phyloP scores from a whole-genome alignment of 2,113 vertebrate species.

The Rhinoptilus africanus region DNA sequence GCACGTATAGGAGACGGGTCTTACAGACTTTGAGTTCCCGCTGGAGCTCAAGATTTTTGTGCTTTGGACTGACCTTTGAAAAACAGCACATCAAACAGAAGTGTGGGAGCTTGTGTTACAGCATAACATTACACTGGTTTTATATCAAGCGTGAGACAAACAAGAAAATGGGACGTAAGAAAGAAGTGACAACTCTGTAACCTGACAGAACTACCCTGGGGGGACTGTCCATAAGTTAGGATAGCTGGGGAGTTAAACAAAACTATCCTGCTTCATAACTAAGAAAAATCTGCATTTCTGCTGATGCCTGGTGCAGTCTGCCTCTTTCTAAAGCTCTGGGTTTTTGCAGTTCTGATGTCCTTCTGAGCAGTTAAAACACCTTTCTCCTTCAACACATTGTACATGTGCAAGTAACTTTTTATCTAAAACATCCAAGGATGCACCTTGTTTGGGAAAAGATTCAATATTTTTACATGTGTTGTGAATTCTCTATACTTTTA shows the following conservation, averaged over 20 bases:
- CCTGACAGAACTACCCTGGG: neutral
- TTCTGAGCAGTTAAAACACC: neutral
- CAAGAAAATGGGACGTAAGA: neutral
- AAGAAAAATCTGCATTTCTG: neutral
- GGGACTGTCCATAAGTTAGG: neutral
- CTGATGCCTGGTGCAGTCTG: neutral
- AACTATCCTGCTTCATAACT: neutral
- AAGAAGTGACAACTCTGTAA: neutral
- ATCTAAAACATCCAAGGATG: neutral
- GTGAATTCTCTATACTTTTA: neutral
- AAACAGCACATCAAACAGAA: rapidly evolving
- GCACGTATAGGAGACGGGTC: neutral
- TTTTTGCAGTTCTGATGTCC: neutral
- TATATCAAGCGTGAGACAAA: neutral
- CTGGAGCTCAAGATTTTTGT: neutral
- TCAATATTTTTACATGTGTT: neutral
- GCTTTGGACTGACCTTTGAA: neutral
- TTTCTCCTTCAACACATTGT: neutral
- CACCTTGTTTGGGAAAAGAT: neutral
- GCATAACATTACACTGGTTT: neutral
- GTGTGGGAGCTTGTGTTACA: neutral
- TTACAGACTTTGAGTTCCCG: neutral
- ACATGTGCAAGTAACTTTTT: neutral
- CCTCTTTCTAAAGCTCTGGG: neutral
- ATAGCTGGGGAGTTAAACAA: neutral